These are phyloP conservation scores for Calameuta idolon DNA, from an alignment of 2,888 invertebrate species.

Conservation along the genomic window DNA sequence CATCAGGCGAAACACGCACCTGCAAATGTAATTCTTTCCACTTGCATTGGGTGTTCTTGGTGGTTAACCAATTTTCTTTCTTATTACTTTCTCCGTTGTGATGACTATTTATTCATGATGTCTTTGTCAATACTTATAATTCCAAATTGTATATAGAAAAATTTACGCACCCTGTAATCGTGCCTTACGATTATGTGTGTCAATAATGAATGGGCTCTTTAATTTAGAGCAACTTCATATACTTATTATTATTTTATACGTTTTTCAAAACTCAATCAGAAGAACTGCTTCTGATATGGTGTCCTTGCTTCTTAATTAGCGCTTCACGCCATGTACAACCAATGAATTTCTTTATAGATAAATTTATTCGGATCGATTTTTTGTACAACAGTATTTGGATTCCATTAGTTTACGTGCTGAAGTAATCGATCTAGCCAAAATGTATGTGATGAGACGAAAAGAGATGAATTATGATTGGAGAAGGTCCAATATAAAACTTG, in stretches of 20 bases:
- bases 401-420: not conserved
- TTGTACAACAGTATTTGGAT: slow-evolving; percentile 1
- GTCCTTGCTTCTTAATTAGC: not conserved
- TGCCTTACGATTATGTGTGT: not conserved
- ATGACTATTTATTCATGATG: not conserved
- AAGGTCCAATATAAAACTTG: not conserved
- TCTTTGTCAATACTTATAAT: not conserved
- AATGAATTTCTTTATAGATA: not conserved
- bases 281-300: not conserved
- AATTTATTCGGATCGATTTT: not conserved
- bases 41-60: not conserved
- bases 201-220: not conserved
- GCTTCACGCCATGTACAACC: not conserved
- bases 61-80: not conserved
- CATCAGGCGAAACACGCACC: not conserved
- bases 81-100: not conserved
- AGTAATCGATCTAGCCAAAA: not conserved
- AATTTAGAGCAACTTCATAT: not conserved
- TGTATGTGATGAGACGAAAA: not conserved
- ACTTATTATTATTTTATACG: not conserved
- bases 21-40: not conserved
- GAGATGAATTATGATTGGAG: not conserved
- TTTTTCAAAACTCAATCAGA: not conserved
- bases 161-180: not conserved
- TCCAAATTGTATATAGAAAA: not conserved